These are phyloP conservation scores for Cydia pomonella DNA, from an alignment of 1,140 invertebrate species.

Conservation along the genomic window DNA sequence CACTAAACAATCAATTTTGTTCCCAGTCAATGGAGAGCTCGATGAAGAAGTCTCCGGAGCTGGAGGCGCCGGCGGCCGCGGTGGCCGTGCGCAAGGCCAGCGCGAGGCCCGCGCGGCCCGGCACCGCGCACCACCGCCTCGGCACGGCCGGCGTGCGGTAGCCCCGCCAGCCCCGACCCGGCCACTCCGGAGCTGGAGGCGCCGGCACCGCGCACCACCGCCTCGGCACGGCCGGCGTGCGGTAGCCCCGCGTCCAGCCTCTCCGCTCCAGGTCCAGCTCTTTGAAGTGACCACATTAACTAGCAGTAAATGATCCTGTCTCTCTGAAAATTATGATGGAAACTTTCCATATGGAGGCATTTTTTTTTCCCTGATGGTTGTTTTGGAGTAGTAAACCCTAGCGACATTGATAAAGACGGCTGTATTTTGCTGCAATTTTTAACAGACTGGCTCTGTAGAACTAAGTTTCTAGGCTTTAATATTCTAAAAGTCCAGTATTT, in stretches of 20 bases:
- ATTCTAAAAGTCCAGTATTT: background rate
- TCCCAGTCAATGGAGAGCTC: conserved; percentile 36
- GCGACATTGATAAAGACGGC: background rate
- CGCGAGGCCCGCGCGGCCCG: conserved; percentile 45
- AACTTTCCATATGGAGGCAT: background rate
- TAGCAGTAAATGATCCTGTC: background rate
- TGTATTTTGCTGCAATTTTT: background rate
- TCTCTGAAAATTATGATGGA: background rate
- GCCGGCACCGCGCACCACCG: conserved; percentile 56
- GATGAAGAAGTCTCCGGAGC: conserved; percentile 47
- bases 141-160: conserved; percentile 69
- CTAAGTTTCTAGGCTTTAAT: background rate
- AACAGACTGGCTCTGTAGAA: background rate
- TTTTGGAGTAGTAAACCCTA: background rate
- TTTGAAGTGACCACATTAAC: background rate
- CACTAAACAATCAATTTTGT: background rate
- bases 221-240: conserved; percentile 65
- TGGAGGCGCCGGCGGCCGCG: conserved; percentile 13
- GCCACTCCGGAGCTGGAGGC: no score
- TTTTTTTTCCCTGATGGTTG: background rate
- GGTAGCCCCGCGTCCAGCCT: conserved; percentile 41
- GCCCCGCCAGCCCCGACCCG: no score
- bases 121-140: conserved; percentile 57
- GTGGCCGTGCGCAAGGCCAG: conserved; percentile 36
- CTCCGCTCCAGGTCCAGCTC: background rate